Evolutionary conservation across 2,113 vertebrate genomes (phyloP), one percentile per base, ranked within the genome.

Genomic region (Microcebus murinus): DNA sequence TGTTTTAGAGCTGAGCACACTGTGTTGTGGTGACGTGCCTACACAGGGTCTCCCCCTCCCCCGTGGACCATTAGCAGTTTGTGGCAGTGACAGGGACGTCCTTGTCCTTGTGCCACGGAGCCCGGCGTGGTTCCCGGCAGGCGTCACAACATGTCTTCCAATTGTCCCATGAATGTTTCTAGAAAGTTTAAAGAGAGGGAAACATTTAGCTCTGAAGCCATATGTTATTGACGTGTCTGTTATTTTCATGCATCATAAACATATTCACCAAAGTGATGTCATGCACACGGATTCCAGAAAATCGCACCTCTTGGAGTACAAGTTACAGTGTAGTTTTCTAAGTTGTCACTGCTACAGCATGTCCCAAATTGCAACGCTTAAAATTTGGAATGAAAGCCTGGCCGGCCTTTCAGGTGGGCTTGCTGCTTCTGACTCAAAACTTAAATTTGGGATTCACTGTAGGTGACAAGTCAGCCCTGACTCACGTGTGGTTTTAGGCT

Each of bases 201-300:
- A 84, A 55, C n/a, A 50, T 27, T 92, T 23, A 91, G 39, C 73
- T 67, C 4, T 20, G 23, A 95, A 48, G n/a, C 23, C 42, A 0
- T 89, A 55, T 25, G 48, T 61, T 87, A 82, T 0, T 31, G 59
- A 96, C 83, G 70, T 65, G 13, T 85, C 29, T 76, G 27, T 71
- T 91, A 91, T 20, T 81, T 90, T 96, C 76, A 70, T 76, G 18
- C 39, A 50, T 76, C 77, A 84, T 45, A 57, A 70, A 73, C 36
- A 10, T 34, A 87, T 70, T 91, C 82, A 77, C 48, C 42, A 77
- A 82, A 59, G 85, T 80, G 25, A 84, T 50, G 86, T 79, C 31
- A 92, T 88, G 52, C 23, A 68, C 36, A 82, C 93, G 55, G 63
- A 95, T 92, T 52, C 21, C 57, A 52, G 48, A 91, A 87, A 91